phyloP scores from a whole-genome alignment of 2,113 vertebrate genomes.

The Reinhardtius hippoglossoides region DNA sequence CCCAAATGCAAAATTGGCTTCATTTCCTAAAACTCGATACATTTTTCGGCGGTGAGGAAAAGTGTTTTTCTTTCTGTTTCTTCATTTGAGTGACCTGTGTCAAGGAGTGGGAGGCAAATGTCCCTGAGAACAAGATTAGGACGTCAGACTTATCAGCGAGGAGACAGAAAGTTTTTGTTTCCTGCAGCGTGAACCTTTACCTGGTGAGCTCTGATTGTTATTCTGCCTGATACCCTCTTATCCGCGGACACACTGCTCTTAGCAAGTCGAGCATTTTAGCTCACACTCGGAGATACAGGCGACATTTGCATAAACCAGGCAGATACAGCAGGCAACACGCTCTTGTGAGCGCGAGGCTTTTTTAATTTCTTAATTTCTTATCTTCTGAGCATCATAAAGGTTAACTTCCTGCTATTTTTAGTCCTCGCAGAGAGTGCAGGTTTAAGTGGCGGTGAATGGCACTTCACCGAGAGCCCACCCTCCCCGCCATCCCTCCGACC shows the following conservation, averaged over 20 bases:
- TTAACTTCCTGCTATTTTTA: slow-evolving; percentile 88
- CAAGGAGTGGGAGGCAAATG: background rate
- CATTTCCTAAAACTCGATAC: background rate
- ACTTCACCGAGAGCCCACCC: slow-evolving; percentile 69
- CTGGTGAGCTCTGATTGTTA: slow-evolving; percentile 61
- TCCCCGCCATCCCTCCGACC: background rate
- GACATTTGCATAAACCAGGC: background rate
- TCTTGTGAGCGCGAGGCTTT: slow-evolving; percentile 12
- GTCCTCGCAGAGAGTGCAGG: slow-evolving; percentile 76
- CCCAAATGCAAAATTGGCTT: background rate
- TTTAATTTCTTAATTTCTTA: slow-evolving; percentile 44
- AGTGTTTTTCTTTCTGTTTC: too few species aligned
- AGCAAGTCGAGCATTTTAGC: too few species aligned
- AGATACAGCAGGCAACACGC: background rate
- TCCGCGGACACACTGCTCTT: slow-evolving; percentile 31
- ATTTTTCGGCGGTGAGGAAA: too few species aligned
- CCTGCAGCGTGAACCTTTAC: slow-evolving; percentile 42
- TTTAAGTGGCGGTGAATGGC: slow-evolving; percentile 85
- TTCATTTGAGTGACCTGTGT: too few species aligned
- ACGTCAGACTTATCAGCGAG: slow-evolving; percentile 1
- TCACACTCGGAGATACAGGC: background rate
- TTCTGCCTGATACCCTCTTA: slow-evolving; percentile 20
- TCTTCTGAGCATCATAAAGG: slow-evolving; percentile 28
- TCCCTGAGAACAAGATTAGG: slow-evolving; percentile 52
- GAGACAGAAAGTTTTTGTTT: slow-evolving; percentile 28